A percentile compares a stretch with the other conserved stretches of the same genome.
Evolutionary conservation across 2,797 vertebrate genomes (phyloP).

Genomic region (Pogoniulus pusillus): DNA sequence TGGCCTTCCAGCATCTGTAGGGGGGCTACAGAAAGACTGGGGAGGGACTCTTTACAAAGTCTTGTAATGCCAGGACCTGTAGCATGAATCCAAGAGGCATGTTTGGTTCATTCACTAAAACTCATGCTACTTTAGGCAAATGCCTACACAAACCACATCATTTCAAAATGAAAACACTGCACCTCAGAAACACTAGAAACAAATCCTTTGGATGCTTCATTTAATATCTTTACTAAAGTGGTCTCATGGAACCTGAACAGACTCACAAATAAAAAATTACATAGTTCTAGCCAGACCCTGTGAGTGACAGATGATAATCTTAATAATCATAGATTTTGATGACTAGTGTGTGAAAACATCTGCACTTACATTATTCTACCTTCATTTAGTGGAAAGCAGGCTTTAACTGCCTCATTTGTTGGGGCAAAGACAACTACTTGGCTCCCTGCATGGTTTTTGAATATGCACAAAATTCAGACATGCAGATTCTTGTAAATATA

Average conservation of each 20-base stretch:
- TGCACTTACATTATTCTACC: not conserved
- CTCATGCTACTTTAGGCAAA: not conserved
- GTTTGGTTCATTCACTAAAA: not conserved
- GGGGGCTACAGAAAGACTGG: too few relatives aligned
- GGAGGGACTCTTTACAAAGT: too few relatives aligned
- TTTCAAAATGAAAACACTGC: not conserved
- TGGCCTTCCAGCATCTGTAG: too few relatives aligned
- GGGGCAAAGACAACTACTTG: not conserved
- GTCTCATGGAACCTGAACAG: not conserved
- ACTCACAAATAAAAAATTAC: not conserved
- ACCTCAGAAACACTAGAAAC: not conserved
- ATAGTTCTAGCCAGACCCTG: not conserved
- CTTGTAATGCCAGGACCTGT: not conserved
- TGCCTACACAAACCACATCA: accelerated
- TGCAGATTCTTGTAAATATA: not conserved
- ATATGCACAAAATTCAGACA: not conserved
- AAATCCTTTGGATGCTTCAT: not conserved
- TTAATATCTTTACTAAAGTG: not conserved
- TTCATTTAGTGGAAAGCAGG: not conserved
- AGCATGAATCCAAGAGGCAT: not conserved
- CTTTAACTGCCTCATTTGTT: not conserved
- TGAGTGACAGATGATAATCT: not conserved
- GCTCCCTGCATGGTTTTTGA: not conserved
- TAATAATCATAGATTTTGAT: not conserved
- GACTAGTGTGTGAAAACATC: not conserved